Evolutionary conservation across 2,113 vertebrate species (phyloP).

Genomic region (Sinocyclocheilus maitianheensis): DNA sequence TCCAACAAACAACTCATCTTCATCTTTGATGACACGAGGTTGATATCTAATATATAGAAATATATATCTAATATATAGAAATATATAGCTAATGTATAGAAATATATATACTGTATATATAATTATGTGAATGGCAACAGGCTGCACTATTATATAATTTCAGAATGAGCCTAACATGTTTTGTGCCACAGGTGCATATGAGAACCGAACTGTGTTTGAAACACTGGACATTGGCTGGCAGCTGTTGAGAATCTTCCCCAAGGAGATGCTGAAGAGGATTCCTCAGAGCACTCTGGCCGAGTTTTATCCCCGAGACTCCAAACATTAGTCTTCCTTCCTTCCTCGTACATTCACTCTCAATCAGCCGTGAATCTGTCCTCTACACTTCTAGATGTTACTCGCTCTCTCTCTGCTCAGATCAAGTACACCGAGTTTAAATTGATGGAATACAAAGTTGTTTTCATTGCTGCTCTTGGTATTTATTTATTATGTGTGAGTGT

Average conservation of each 20-base stretch:
- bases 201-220: conserved; percentile 93
- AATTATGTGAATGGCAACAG: neutral
- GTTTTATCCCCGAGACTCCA: conserved; percentile 94
- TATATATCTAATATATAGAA: no score
- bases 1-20: no score
- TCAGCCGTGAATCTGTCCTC: neutral
- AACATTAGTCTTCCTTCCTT: conserved; percentile 72
- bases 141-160: neutral
- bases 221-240: conserved; percentile 97
- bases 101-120: no score
- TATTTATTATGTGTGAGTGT: conserved; percentile 21
- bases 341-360: neutral
- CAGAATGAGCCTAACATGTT: neutral
- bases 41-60: no score
- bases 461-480: conserved; percentile 31
- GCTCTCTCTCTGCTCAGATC: neutral
- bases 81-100: no score
- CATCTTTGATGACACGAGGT: no score
- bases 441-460: conserved; percentile 10
- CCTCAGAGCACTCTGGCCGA: conserved; percentile 93
- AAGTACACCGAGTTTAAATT: neutral
- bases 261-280: conserved; percentile 98
- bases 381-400: conserved; percentile 26
- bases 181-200: conserved; percentile 83
- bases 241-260: conserved; percentile 96